These are phyloP conservation scores for Megalops atlanticus DNA, from an alignment of 2,113 vertebrate species.

Conservation along the genomic window DNA sequence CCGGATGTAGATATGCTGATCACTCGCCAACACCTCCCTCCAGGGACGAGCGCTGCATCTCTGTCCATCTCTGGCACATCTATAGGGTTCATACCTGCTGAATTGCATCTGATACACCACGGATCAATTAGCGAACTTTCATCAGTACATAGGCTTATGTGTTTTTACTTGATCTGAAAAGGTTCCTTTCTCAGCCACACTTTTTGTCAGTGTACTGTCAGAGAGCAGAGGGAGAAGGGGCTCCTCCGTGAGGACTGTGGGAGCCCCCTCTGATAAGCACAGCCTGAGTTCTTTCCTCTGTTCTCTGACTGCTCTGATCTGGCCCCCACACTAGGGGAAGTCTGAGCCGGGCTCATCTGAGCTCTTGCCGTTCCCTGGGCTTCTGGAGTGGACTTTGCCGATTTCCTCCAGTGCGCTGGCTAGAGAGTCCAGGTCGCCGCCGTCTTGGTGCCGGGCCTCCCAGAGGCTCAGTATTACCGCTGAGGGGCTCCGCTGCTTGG, in stretches of 20 bases:
- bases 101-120: background rate
- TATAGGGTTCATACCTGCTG: background rate
- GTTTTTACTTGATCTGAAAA: constrained; percentile 2
- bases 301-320: constrained; percentile 14
- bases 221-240: constrained; percentile 12
- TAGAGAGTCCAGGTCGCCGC: constrained; percentile 90
- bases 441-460: constrained; percentile 92
- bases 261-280: background rate
- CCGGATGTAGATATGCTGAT: background rate
- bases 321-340: constrained; percentile 56
- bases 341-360: constrained; percentile 55
- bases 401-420: constrained; percentile 92
- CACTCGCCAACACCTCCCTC: background rate
- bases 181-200: background rate
- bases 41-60: background rate
- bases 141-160: background rate
- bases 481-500: constrained; percentile 73
- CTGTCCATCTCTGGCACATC: background rate
- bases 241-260: constrained; percentile 6
- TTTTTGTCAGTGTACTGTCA: constrained; percentile 19
- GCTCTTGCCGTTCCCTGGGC: constrained; percentile 45
- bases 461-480: constrained; percentile 95
- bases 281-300: constrained; percentile 6
- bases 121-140: background rate
- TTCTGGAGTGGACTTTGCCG: constrained; percentile 81